Base-by-base conservation (phyloP, 2,113 vertebrate species). In the Gavialis gangeticus region DNA sequence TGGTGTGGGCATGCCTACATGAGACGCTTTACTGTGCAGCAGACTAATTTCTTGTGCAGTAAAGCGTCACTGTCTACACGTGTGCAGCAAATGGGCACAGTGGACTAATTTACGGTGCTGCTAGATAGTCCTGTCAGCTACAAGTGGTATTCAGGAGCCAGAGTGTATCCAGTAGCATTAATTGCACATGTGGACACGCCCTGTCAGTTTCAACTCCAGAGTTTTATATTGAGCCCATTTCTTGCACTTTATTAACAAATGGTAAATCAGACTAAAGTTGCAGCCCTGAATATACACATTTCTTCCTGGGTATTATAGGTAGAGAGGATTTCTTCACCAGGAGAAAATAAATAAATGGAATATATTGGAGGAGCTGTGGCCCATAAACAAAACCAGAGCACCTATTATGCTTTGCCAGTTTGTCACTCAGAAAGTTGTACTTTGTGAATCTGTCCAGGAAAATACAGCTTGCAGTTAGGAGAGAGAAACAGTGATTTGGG, bases 371-470 rank as follows among this genome's bases (percentile, higher is more conserved):
- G 66, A 94, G 6, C 27, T 3, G 4, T 18, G 25, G 6, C 82
- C 75, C 34, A 13, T 81, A 88, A 95, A 94, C 58, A 91, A 88
- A 95, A 82, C 12, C 64, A 88, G 92, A 4, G 64, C 55, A 82
- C 73, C 75, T 85, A 18, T 79, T 1, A 0, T 92, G 85, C 94
- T 93, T 91, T 93, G 37, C 56, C 90, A 59, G 79, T 92, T 89
- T 94, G 62, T 93, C 85, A 66, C 58, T 59, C 92, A 96, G 79
- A 92, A 95, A 97, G 96, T 96, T 97, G 96, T 95, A 14, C 88
- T 16, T 22, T 87, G 91, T 84, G 96, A 96, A 97, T 96, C 95
- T 96, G 91, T 59, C 81, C 95, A 30, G 59, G 75, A 79, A 91
- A 91, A 82, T 89, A 57, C 75, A 2, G 3, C 85, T 91, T 57